Conservation (phyloP, 2,797 vertebrate genomes). For the Sus cebifrons region DNA sequence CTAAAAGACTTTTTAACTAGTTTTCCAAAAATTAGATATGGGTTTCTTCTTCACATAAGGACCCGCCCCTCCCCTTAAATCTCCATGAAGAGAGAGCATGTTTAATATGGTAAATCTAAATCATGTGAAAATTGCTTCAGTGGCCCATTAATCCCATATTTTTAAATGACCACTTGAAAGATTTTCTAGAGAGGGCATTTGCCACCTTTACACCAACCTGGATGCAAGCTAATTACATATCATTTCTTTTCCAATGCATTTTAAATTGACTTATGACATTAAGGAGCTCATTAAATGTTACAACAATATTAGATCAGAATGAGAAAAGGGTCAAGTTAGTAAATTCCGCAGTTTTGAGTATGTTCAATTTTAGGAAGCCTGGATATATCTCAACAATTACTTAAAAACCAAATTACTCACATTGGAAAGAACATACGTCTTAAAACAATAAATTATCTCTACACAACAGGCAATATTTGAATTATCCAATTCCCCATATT, state of each 20-base stretch:
- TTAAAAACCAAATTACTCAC: slow-evolving; percentile 63
- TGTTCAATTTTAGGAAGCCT: slow-evolving; percentile 65
- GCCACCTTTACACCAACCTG: slow-evolving; percentile 75
- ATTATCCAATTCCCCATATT: slow-evolving; percentile 42
- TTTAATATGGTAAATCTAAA: slow-evolving; percentile 43
- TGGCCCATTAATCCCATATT: slow-evolving; percentile 66
- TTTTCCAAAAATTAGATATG: slow-evolving; percentile 70
- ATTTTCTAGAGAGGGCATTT: slow-evolving; percentile 80
- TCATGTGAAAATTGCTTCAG: slow-evolving; percentile 75
- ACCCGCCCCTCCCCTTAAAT: background rate
- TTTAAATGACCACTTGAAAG: slow-evolving; percentile 73
- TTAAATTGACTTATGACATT: slow-evolving; percentile 57
- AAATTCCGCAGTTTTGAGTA: slow-evolving; percentile 54
- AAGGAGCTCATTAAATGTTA: slow-evolving; percentile 70
- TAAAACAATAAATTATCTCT: slow-evolving; percentile 62
- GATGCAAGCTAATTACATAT: slow-evolving; percentile 71
- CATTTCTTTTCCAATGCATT: slow-evolving; percentile 66
- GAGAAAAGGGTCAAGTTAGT: slow-evolving; percentile 12
- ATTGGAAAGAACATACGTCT: slow-evolving; percentile 46
- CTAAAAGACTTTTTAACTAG: slow-evolving; percentile 73
- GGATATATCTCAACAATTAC: slow-evolving; percentile 52
- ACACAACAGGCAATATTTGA: slow-evolving; percentile 61
- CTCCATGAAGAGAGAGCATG: slow-evolving; percentile 38
- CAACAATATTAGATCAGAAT: slow-evolving; percentile 67
- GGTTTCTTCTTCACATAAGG: slow-evolving; percentile 47